These are phyloP conservation scores for Callocephalon fimbriatum DNA, from an alignment of 2,113 vertebrate genomes.

Conservation along the genomic window DNA sequence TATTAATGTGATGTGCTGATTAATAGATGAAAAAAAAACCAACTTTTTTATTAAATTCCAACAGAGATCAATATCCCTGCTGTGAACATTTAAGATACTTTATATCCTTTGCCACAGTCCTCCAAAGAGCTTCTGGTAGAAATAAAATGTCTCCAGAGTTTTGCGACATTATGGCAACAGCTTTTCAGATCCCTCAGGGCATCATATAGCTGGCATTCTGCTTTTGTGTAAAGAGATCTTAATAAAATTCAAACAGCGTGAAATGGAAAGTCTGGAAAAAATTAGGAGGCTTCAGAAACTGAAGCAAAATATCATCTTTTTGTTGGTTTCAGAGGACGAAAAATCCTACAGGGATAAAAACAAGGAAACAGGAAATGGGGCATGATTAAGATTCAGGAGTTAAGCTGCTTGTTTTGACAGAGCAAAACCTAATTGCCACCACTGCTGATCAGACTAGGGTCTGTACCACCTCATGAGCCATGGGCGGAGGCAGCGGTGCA, in stretches of 20 bases:
- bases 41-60: not conserved
- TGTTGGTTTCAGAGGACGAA: slow-evolving; percentile 29
- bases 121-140: slow-evolving; percentile 41
- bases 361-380: not conserved
- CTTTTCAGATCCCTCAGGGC: slow-evolving; percentile 28
- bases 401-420: not conserved
- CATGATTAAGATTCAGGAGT: not conserved
- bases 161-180: slow-evolving; percentile 40
- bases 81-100: slow-evolving; percentile 34
- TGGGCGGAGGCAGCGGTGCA: fast-evolving
- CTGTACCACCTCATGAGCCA: not conserved
- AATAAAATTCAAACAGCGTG: slow-evolving; percentile 79
- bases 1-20: not conserved
- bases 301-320: slow-evolving; percentile 60
- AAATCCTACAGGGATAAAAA: not conserved
- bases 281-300: slow-evolving; percentile 63
- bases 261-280: slow-evolving; percentile 76
- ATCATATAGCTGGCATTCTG: slow-evolving; percentile 46
- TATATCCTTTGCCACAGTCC: slow-evolving; percentile 1
- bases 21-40: not conserved
- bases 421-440: not conserved
- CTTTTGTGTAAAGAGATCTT: slow-evolving; percentile 68
- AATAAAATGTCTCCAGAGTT: slow-evolving; percentile 66
- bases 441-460: fast-evolving
- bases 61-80: not conserved